phyloP scores from a whole-genome alignment of 2,113 vertebrate genomes.

The Fulmarus glacialis region DNA sequence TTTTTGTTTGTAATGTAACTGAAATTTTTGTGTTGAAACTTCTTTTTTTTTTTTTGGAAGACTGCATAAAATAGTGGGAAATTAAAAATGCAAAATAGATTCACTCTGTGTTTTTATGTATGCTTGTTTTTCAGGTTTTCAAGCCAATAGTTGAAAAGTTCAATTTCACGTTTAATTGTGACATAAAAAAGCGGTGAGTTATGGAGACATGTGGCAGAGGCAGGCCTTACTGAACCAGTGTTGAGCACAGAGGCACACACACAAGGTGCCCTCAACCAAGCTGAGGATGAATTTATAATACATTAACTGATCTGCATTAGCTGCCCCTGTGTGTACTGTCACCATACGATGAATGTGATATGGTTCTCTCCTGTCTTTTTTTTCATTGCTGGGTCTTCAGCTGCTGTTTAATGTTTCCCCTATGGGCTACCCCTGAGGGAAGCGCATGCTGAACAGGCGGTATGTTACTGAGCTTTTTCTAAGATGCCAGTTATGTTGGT shows the following conservation, averaged over 20 bases:
- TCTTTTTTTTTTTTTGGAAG: neutral
- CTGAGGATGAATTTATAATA: neutral
- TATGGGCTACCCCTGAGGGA: neutral
- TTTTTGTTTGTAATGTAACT: neutral
- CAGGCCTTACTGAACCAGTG: neutral
- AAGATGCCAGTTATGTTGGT: neutral
- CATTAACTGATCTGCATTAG: neutral
- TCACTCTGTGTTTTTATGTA: neutral
- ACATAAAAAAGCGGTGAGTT: constrained; percentile 90
- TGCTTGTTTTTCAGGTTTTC: constrained; percentile 84
- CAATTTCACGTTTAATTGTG: constrained; percentile 88
- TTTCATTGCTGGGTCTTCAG: neutral
- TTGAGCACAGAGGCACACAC: neutral
- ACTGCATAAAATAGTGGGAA: neutral
- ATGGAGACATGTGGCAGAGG: neutral
- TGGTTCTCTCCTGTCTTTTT: neutral
- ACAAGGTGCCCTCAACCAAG: neutral
- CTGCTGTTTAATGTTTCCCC: neutral
- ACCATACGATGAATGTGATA: neutral
- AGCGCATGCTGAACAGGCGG: neutral
- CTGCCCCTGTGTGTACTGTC: neutral
- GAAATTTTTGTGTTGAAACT: neutral
- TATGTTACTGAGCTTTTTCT: neutral
- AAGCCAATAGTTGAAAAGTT: constrained; percentile 93
- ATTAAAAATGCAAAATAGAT: neutral